Evolutionary conservation across 2,888 invertebrate genomes (phyloP), one percentile per base, ranked within the genome.

Genomic region (Crepidodera aurea): DNA sequence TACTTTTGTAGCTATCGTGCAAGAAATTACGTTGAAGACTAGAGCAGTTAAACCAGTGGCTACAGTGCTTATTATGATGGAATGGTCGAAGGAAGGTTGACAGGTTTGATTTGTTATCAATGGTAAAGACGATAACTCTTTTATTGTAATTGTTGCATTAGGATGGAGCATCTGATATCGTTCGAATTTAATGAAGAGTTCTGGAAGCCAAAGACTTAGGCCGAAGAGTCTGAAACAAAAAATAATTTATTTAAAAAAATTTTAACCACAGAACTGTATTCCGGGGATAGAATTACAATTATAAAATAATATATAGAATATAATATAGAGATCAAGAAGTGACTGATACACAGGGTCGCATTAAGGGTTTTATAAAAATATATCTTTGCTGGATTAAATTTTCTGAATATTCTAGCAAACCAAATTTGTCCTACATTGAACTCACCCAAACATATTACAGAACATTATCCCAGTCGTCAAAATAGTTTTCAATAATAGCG

Each of bases 131-230:
- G 75, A 78, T 15, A 84, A 72, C 62, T 84, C 82, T 59, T 84
- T 82, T 1, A 84, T 78, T 15, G 84, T 83, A 1, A 83, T 80
- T 0, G 84, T 77, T 2, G 78, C 80, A 63, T 85, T 84, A 70
- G 86, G 77, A 74, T 83, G 69, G 66, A 81, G 50, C 73, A 78
- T 69, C 67, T 82, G 72, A 69, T 78, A 75, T 65, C 78, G 71
- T 72, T 83, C 75, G 74, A 84, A 82, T 59, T 90, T 84, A 40
- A 86, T 86, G 61, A 92, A 88, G 6, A 92, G 81, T 75, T 91
- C 91, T 1, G 92, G 92, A 46, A 92, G 85, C 92, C 92, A 92
- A 69, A 92, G 81, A 60, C 88, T 89, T 0, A 90, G 78, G 1
- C 89, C 90, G 60, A 88, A 89, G 22, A 88, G 88, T 10, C 89